Evolutionary conservation across 2,797 vertebrate genomes (phyloP), one percentile per base, ranked within the genome.

Genomic region (Bryconaethiops microstoma): DNA sequence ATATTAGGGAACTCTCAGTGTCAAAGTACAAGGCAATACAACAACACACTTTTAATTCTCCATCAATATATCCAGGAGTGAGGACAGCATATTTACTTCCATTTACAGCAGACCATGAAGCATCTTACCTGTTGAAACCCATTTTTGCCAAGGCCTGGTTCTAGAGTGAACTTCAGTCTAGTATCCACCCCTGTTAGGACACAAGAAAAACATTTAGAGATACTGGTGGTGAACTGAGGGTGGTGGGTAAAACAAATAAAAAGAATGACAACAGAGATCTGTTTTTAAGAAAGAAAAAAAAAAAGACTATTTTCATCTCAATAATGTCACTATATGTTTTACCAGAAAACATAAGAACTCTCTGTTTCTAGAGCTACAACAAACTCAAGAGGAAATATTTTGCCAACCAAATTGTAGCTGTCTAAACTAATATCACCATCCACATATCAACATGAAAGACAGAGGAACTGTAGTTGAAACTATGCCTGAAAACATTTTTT

Each of bases 131-230:
- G 86, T 12, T 87, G 86, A 80, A 99, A 99, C 75, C 98, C 98
- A 88, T 97, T 97, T 88, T 98, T 97, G 82, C 96, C 97, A 88
- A 99, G 89, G 50, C 96, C 97, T 2, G 98, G 98, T 79, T 99
- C 97, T 74, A 99, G 95, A 82, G 97, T 99, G 81, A 99, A 99
- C 90, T 98, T 99, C 91, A 99, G 89, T 87, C 97, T 96, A 2
- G 97, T 97, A 89, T 99, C 98, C 76, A 98, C 96, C 79, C 97
- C 98, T 99, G 29, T 8, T 2, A 42, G 4, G 13, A 5, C 35
- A 1, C 6, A 7, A 0, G 10, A 63, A 23, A n/a, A n/a, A 39
- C 10, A 14, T 5, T n/a, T 14, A 35, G 39, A 9, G 12, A 69
- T 45, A 69, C 4, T 72, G 7, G 68, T 1, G 0, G 29, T 29